Evolutionary conservation across 2,113 vertebrate species (phyloP).

Genomic region (Hemichromis elongatus): DNA sequence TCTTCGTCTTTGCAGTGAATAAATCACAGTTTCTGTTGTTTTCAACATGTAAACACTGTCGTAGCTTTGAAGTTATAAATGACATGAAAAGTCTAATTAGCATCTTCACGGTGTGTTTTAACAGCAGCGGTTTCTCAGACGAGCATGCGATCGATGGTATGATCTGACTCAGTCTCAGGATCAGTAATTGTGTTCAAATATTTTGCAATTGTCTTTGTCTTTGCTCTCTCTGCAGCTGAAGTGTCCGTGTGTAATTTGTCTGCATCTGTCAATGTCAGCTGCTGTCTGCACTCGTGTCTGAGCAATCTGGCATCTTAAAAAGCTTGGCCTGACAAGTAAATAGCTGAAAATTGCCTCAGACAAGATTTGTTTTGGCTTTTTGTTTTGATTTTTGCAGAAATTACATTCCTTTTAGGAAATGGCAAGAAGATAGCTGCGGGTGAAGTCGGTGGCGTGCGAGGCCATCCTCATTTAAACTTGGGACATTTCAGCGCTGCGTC

Average conservation of each 20-base stretch:
- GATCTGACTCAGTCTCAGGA: not conserved
- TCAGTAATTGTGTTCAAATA: not conserved
- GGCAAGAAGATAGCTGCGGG: conserved; percentile 53
- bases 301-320: conserved; percentile 53
- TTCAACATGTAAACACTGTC: not conserved
- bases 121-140: not conserved
- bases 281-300: conserved; percentile 12
- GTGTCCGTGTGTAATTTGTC: conserved; percentile 46
- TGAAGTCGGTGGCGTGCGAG: not conserved
- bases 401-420: conserved; percentile 61
- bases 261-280: conserved; percentile 54
- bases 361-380: conserved; percentile 63
- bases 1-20: not conserved
- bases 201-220: not conserved
- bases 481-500: conserved; percentile 4
- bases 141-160: not conserved
- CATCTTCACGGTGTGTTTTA: not conserved
- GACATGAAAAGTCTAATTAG: not conserved
- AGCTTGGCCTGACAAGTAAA: conserved; percentile 70
- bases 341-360: conserved; percentile 63
- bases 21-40: not conserved
- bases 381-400: conserved; percentile 67
- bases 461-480: conserved; percentile 4
- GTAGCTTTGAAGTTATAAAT: not conserved
- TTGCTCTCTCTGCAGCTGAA: not conserved